These are phyloP conservation scores for Aphrocallistes beatrix DNA, from an alignment of 37 sponge, comb jelly and placozoan genomes.

Conservation along the genomic window DNA sequence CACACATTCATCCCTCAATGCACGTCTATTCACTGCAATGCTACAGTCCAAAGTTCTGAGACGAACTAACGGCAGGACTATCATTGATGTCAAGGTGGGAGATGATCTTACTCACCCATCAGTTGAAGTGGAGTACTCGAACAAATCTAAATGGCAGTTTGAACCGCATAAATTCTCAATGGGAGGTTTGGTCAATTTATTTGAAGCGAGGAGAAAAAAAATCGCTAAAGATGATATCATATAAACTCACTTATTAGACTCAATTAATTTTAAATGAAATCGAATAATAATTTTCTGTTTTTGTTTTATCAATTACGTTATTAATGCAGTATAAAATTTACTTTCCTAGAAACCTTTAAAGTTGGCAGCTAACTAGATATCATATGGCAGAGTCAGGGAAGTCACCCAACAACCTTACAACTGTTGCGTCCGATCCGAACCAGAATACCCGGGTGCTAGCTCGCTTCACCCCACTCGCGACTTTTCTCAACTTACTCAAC, in stretches of 20 bases:
- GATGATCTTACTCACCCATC: not conserved
- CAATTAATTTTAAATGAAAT: not conserved
- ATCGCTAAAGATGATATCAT: too few species aligned
- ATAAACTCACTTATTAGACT: too few species aligned
- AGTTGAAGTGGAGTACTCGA: not conserved
- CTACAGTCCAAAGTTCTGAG: not conserved
- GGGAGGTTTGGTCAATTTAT: not conserved
- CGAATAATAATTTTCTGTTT: not conserved
- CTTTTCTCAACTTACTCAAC: not conserved
- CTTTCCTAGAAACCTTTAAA: too few species aligned
- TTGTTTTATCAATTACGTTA: too few species aligned
- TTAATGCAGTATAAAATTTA: too few species aligned
- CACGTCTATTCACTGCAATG: not conserved
- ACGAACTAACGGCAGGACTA: not conserved
- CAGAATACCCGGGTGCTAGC: too few species aligned
- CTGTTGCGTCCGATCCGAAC: too few species aligned
- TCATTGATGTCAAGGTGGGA: not conserved
- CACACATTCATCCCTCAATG: not conserved
- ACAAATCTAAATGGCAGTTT: not conserved
- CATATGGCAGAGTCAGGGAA: too few species aligned
- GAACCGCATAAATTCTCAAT: not conserved
- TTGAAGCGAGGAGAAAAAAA: not conserved
- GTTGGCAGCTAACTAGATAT: too few species aligned
- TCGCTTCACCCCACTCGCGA: not conserved
- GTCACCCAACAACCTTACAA: too few species aligned